Evolutionary conservation across 1,140 invertebrate genomes (phyloP), one percentile per base, ranked within the genome.

Genomic region (Saccostrea cuccullata): DNA sequence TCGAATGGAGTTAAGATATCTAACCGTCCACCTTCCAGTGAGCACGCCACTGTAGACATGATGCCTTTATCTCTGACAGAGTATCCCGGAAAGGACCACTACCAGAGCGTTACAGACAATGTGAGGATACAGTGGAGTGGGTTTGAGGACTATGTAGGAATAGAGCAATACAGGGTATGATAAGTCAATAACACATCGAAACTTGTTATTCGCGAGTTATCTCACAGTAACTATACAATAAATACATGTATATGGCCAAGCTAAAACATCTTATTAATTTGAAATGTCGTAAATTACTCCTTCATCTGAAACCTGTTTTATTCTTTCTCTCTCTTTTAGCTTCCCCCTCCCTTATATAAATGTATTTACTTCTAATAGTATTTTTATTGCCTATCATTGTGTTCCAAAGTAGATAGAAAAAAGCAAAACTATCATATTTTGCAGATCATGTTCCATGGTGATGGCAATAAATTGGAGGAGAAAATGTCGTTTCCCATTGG

Each of bases 1-100:
- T 89, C 89, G 3, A 87, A 92, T 86, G 91, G 91, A 55, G 90
- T 92, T 6, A 89, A 86, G 55, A 89, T 92, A 40, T 86, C 87
- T 23, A 55, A 85, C 20, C 40, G 40, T 11, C 55, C 56, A 15
- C 47, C 86, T 23, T 55, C 47, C 40, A 58, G 55, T 13, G 58
- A 47, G 8, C n/a, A 58, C 40, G 88, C 73, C 2, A 23, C 60
- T 26, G 56, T 91, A 17, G 40, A 55, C 17, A 6, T 86, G n/a
- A 30, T 89, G 6, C 17, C 60, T 55, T 85, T 73, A 20, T 85
- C 88, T 12, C 9, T 82, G 11, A 77, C 86, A 23, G 86, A 89
- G 47, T 91, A 90, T 64, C 60, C 86, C 12, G 83, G 73, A n/a
- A 82, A 26, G 30, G 58, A 88, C 36, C 47, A 86, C 15, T 91